Percentiles rank a stretch among this genome's conserved stretches.
These are phyloP conservation scores for Alligator sinensis DNA, from an alignment of 2,113 vertebrate species.

Conservation along the genomic window DNA sequence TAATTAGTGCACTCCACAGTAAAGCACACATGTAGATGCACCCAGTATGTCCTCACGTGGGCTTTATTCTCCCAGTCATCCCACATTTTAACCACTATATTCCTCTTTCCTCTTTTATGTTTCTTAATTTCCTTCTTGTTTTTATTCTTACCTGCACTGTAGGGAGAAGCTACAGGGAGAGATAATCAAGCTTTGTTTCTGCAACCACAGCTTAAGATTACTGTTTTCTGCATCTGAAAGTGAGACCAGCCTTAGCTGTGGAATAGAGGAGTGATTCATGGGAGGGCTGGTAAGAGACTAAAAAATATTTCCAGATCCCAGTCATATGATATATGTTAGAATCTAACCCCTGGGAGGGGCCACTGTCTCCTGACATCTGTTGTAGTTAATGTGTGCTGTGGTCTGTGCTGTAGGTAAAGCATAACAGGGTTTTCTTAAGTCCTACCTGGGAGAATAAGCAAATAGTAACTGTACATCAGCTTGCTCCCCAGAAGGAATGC, in stretches of 20 bases:
- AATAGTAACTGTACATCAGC: background rate
- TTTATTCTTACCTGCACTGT: background rate
- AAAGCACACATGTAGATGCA: too few relatives aligned
- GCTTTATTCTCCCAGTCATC: background rate
- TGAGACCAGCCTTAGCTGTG: background rate
- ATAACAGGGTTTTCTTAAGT: background rate
- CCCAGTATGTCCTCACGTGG: background rate
- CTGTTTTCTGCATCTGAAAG: background rate
- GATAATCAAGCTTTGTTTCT: too few relatives aligned
- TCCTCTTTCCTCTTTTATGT: background rate
- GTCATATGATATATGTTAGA: background rate
- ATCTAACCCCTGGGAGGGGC: rapidly evolving
- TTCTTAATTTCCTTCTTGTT: rapidly evolving
- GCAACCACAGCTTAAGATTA: background rate
- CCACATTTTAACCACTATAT: background rate
- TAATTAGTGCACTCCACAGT: too few relatives aligned
- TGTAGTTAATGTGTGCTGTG: background rate
- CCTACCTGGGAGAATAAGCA: background rate
- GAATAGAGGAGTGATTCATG: rapidly evolving
- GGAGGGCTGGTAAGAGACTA: background rate
- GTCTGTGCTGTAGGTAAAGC: background rate
- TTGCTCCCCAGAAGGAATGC: rapidly evolving
- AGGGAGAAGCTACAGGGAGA: background rate
- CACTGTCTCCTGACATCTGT: background rate
- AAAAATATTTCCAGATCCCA: background rate